phyloP scores from a whole-genome alignment of 2,888 invertebrate species.

The Agrypnus murinus region DNA sequence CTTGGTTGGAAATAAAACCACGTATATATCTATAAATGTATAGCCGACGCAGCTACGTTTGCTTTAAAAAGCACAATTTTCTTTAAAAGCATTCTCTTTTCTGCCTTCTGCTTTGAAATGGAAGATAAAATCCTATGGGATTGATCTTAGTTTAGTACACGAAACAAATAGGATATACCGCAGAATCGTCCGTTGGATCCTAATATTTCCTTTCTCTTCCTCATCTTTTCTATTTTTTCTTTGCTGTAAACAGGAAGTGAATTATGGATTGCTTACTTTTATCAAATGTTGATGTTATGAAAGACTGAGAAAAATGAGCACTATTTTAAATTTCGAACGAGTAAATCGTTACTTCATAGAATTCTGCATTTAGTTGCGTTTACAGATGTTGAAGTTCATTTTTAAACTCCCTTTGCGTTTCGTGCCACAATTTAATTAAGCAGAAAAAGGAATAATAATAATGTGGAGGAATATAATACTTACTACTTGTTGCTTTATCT shows the following conservation, averaged over 20 bases:
- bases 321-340: too few species aligned
- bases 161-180: slow-evolving; percentile 31
- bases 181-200: slow-evolving; percentile 18
- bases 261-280: too few species aligned
- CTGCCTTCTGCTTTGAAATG: slow-evolving; percentile 36
- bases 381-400: slow-evolving; percentile 1
- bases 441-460: slow-evolving; percentile 1
- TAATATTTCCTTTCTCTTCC: slow-evolving; percentile 26
- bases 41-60: slow-evolving; percentile 23
- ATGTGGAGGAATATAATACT: neutral
- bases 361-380: slow-evolving; percentile 7
- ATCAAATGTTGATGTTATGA: too few species aligned
- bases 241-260: neutral
- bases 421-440: slow-evolving; percentile 23
- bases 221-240: neutral
- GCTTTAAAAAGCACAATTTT: slow-evolving; percentile 40
- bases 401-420: neutral
- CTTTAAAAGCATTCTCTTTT: slow-evolving; percentile 42
- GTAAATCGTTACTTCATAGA: too few species aligned
- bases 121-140: slow-evolving; percentile 40
- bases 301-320: too few species aligned
- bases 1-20: slow-evolving; percentile 26
- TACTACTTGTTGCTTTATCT: slow-evolving; percentile 22
- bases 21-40: slow-evolving; percentile 21
- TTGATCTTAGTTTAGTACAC: slow-evolving; percentile 36